Evolutionary conservation across 2,888 invertebrate species (phyloP).

Genomic region (Dyspetes luteomarginatus): DNA sequence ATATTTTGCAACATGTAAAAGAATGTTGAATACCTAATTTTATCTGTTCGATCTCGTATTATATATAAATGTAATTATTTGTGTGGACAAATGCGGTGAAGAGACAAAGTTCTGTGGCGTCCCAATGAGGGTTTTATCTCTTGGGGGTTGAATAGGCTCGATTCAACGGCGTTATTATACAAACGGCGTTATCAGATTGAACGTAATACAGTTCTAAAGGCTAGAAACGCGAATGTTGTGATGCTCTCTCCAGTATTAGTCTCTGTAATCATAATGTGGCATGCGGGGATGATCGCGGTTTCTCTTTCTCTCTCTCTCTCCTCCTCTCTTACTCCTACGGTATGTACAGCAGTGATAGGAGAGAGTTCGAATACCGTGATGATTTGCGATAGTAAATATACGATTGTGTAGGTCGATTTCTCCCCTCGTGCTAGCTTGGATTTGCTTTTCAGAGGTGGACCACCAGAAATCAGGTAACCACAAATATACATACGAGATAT

Average conservation of each 20-base stretch:
- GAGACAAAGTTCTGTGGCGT: neutral
- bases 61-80: neutral
- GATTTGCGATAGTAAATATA: slow-evolving; percentile 51
- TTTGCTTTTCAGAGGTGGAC: slow-evolving; percentile 8
- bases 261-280: slow-evolving; percentile 49
- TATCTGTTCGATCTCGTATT: neutral
- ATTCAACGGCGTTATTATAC: slow-evolving; percentile 40
- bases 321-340: too few species aligned
- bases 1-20: neutral
- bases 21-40: slow-evolving; percentile 6
- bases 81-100: neutral
- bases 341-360: too few species aligned
- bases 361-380: slow-evolving; percentile 27
- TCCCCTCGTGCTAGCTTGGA: neutral
- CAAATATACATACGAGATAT: too few species aligned
- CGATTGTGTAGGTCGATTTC: neutral
- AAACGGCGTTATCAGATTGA: slow-evolving; percentile 53
- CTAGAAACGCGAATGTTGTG: neutral
- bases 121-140: neutral
- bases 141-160: slow-evolving; percentile 42
- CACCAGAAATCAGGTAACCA: slow-evolving; percentile 12
- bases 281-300: slow-evolving; percentile 15
- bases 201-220: slow-evolving; percentile 45
- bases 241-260: neutral
- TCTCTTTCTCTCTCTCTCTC: too few species aligned